Conservation (phyloP, 2,113 vertebrate species). For the Anas platyrhynchos region DNA sequence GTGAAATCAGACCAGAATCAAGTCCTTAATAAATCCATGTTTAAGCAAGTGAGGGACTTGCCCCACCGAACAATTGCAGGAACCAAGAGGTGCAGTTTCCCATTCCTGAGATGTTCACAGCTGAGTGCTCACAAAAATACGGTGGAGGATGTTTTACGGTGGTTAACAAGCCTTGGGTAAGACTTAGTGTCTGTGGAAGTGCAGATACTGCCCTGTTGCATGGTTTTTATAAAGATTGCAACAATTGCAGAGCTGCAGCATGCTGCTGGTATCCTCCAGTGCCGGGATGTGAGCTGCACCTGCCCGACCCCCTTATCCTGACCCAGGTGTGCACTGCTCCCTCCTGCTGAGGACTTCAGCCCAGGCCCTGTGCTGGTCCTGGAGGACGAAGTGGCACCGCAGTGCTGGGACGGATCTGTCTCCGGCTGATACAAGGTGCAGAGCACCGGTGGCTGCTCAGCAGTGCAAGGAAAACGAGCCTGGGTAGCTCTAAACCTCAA, state of each 20-base stretch:
- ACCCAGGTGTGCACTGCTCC: rapidly evolving
- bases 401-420: not conserved
- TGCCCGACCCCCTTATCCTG: rapidly evolving
- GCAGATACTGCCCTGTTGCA: too few relatives aligned
- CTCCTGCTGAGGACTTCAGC: not conserved
- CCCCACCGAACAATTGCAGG: not conserved
- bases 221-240: not conserved
- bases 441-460: not conserved
- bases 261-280: not conserved
- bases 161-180: not conserved
- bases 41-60: not conserved
- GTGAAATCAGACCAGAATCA: constrained; percentile 26
- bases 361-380: too few relatives aligned
- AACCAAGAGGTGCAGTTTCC: not conserved
- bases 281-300: not conserved
- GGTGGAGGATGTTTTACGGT: not conserved
- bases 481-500: rapidly evolving
- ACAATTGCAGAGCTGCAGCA: not conserved
- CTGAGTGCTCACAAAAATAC: not conserved
- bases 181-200: rapidly evolving
- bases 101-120: rapidly evolving
- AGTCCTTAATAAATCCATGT: constrained; percentile 18
- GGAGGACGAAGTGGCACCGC: not conserved
- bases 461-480: not conserved
- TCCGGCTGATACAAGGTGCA: rapidly evolving